phyloP scores from a whole-genome alignment of 2,888 invertebrate genomes.

The Lithophane socia region DNA sequence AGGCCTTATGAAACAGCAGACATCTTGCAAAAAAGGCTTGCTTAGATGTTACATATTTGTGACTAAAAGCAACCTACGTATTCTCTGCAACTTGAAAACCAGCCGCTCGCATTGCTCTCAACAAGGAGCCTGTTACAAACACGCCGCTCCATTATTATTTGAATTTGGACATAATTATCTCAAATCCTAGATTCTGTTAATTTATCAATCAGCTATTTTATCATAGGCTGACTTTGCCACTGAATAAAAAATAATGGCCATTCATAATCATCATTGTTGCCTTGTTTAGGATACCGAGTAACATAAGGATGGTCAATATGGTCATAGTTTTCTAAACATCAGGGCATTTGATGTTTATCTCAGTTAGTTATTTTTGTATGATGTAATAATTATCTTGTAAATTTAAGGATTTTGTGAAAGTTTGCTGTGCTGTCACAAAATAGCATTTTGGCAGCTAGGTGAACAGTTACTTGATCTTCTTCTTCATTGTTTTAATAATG shows the following conservation, averaged over 20 bases:
- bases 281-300: neutral
- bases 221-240: neutral
- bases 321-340: neutral
- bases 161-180: too few relatives aligned
- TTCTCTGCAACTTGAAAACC: too few relatives aligned
- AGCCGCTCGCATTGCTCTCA: too few relatives aligned
- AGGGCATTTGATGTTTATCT: neutral
- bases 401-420: neutral
- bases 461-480: neutral
- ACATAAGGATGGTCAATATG: neutral
- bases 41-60: neutral
- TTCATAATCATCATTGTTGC: neutral
- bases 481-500: conserved; percentile 1
- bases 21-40: neutral
- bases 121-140: too few relatives aligned
- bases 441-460: neutral
- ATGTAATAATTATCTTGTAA: conserved; percentile 1
- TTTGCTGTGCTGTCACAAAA: neutral
- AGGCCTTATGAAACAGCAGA: neutral
- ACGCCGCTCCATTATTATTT: neutral
- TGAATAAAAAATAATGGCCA: too few relatives aligned
- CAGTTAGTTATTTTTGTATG: conserved; percentile 3
- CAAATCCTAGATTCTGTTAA: neutral
- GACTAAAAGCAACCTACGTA: neutral
- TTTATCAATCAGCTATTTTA: neutral